phyloP scores from a whole-genome alignment of 1,140 invertebrate genomes.

The Aphaenogaster rudis region DNA sequence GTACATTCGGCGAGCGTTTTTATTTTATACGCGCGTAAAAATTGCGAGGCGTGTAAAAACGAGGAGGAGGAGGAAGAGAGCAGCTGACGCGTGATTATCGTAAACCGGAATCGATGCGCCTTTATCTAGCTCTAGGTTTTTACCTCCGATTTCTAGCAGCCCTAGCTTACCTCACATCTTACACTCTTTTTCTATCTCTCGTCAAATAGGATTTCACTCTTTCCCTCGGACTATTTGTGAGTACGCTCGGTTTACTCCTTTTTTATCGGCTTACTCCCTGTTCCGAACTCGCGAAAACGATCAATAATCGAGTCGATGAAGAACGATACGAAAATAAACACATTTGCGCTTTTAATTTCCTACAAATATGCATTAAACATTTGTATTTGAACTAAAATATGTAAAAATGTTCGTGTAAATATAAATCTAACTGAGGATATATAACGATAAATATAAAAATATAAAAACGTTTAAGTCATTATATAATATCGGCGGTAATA shows the following conservation, averaged over 20 bases:
- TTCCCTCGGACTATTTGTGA: conserved; percentile 16
- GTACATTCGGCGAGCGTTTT: not conserved
- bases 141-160: not conserved
- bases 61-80: not conserved
- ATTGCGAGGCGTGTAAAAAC: conserved; percentile 24
- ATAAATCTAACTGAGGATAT: not conserved
- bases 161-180: conserved; percentile 24
- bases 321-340: not conserved
- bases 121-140: conserved; percentile 25
- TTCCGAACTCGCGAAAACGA: conserved; percentile 1
- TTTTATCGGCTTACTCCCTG: not conserved
- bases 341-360: not conserved
- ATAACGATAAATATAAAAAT: not conserved
- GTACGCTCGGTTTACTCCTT: not conserved
- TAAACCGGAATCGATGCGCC: conserved; percentile 32
- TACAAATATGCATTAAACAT: not conserved
- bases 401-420: not conserved
- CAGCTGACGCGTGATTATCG: conserved; percentile 48
- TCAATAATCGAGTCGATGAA: not conserved
- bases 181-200: conserved; percentile 31
- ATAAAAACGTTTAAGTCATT: not conserved
- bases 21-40: conserved; percentile 25
- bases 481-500: not conserved
- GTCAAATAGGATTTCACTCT: conserved; percentile 47
- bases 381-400: not conserved